Evolutionary conservation across 1,140 invertebrate genomes (phyloP).

Genomic region (Marisa cornuarietis): DNA sequence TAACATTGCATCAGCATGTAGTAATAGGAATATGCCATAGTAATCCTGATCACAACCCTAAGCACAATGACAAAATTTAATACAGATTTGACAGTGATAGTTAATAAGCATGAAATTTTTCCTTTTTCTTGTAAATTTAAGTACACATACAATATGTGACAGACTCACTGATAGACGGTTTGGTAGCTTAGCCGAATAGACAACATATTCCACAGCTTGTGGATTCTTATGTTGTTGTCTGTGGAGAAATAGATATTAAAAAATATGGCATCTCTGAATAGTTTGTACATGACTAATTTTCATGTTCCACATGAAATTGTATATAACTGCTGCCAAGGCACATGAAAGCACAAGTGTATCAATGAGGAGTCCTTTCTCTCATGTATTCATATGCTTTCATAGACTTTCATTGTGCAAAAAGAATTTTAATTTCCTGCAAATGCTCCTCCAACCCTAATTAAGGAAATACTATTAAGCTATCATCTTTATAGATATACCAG

Average conservation of each 20-base stretch:
- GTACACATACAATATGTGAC: background rate
- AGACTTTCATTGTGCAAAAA: no score
- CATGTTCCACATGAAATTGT: background rate
- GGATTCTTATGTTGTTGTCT: constrained; percentile 14
- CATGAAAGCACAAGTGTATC: no score
- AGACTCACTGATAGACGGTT: constrained; percentile 23
- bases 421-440: no score
- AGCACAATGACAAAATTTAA: background rate
- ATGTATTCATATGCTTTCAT: no score
- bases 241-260: constrained; percentile 10
- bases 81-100: background rate
- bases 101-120: background rate
- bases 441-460: no score
- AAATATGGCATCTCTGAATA: background rate
- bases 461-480: no score
- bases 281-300: background rate
- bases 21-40: background rate
- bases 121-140: background rate
- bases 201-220: constrained; percentile 12
- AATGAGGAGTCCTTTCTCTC: no score
- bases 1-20: no score
- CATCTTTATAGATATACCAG: no score
- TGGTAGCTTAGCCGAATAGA: constrained; percentile 29
- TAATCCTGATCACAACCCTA: background rate
- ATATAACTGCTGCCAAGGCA: background rate